Conservation (phyloP, 2,888 invertebrate species). For the Hirtodrosophila duncani region DNA sequence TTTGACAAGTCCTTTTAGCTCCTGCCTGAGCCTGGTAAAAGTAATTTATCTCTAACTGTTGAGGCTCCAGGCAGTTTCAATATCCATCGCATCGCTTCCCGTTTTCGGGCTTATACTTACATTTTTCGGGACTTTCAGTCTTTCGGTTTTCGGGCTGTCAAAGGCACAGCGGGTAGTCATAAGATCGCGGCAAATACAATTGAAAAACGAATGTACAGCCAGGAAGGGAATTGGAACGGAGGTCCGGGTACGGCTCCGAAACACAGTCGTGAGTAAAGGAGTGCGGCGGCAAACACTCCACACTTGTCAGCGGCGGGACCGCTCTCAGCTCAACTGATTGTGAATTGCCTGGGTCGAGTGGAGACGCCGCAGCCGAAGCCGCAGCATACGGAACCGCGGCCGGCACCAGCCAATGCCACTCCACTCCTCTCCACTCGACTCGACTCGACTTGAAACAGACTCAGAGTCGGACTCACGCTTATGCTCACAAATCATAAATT, state of each 20-base stretch:
- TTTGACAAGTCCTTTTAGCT: background rate
- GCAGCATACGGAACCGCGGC: no score
- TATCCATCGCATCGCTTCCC: constrained; percentile 14
- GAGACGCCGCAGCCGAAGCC: no score
- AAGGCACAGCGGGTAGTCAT: constrained; percentile 58
- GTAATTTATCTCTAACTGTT: constrained; percentile 9
- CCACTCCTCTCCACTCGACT: background rate
- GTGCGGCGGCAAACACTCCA: constrained; percentile 72
- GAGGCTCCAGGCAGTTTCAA: constrained; percentile 4
- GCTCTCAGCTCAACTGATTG: constrained; percentile 57
- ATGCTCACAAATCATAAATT: constrained; percentile 78
- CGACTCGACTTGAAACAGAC: no score
- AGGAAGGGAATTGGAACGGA: constrained; percentile 2
- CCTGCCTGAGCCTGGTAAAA: background rate
- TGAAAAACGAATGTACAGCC: constrained; percentile 44
- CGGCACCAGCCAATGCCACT: constrained; percentile 1
- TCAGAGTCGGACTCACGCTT: constrained; percentile 64
- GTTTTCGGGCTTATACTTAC: constrained; percentile 4
- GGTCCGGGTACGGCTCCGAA: background rate
- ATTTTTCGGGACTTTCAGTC: constrained; percentile 3
- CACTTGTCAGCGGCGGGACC: constrained; percentile 69
- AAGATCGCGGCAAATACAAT: constrained; percentile 64
- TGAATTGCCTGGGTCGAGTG: no score
- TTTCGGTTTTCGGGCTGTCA: constrained; percentile 52
- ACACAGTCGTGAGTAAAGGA: constrained; percentile 59